Conservation (phyloP, 2,888 invertebrate genomes). For the Axea sp. region DNA sequence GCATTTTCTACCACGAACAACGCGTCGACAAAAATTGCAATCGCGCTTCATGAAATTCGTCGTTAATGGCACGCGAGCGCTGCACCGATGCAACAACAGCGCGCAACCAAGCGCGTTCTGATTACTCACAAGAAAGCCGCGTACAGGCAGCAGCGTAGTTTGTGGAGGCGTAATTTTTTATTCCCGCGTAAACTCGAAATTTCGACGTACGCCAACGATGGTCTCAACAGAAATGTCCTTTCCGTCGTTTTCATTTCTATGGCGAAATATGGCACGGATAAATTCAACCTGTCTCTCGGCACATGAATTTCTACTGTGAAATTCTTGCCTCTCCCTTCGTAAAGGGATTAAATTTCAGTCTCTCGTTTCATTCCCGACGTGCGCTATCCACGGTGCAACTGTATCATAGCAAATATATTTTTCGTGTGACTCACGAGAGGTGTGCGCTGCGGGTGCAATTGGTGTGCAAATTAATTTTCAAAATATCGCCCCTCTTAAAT, state of each 20-base stretch:
- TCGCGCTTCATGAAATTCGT: too few relatives aligned
- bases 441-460: too few relatives aligned
- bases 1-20: too few relatives aligned
- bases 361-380: slow-evolving; percentile 42
- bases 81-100: too few relatives aligned
- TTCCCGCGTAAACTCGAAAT: slow-evolving; percentile 80
- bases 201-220: slow-evolving; percentile 80
- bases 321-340: slow-evolving; percentile 57
- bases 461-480: too few relatives aligned
- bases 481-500: too few relatives aligned
- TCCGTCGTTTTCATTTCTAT: slow-evolving; percentile 75
- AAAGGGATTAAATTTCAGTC: slow-evolving; percentile 61
- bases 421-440: too few relatives aligned
- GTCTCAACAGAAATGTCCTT: slow-evolving; percentile 80
- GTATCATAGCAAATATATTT: slow-evolving; percentile 46
- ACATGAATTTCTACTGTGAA: slow-evolving; percentile 48
- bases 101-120: background rate
- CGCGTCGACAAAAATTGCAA: too few relatives aligned
- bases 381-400: slow-evolving; percentile 34
- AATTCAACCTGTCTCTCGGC: slow-evolving; percentile 20
- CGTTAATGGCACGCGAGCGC: too few relatives aligned
- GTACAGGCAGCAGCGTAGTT: slow-evolving; percentile 87
- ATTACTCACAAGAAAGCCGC: slow-evolving; percentile 85
- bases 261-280: slow-evolving; percentile 2
- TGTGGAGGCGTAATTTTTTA: slow-evolving; percentile 79